A percentile compares a stretch with the other conserved stretches of the same genome.
These are phyloP conservation scores for Cerastis rubricosa DNA, from an alignment of 2,888 invertebrate species.

Conservation along the genomic window DNA sequence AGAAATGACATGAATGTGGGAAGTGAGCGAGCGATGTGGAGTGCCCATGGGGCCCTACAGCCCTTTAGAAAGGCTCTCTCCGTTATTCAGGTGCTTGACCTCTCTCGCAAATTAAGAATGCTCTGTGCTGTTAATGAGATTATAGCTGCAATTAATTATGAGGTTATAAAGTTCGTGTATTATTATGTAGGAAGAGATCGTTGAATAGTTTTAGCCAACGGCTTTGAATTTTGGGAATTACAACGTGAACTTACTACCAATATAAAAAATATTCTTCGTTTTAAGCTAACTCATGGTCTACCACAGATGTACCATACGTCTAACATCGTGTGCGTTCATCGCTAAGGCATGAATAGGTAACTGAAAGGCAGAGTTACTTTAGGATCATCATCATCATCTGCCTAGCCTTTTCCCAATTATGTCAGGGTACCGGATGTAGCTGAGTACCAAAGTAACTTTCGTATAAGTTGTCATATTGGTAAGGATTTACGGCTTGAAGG, in stretches of 20 bases:
- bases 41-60: conserved; percentile 57
- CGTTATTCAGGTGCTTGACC: conserved; percentile 70
- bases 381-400: too few species aligned
- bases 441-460: not conserved
- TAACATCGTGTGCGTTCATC: not conserved
- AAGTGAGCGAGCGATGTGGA: conserved; percentile 65
- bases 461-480: not conserved
- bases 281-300: not conserved
- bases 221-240: not conserved
- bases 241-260: not conserved
- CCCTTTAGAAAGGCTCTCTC: conserved; percentile 64
- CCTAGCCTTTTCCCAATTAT: too few species aligned
- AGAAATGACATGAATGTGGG: conserved; percentile 63
- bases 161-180: not conserved
- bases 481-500: not conserved
- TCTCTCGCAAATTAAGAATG: conserved; percentile 70
- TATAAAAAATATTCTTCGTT: not conserved
- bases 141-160: conserved; percentile 34
- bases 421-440: too few species aligned
- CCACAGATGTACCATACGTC: not conserved
- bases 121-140: conserved; percentile 42
- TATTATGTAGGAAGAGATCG: not conserved
- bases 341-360: not conserved
- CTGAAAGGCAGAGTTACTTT: not conserved
- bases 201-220: not conserved